Percentiles rank a stretch among this genome's conserved stretches.
Conservation (phyloP, 2,888 invertebrate genomes). For the Caprella mutica region DNA sequence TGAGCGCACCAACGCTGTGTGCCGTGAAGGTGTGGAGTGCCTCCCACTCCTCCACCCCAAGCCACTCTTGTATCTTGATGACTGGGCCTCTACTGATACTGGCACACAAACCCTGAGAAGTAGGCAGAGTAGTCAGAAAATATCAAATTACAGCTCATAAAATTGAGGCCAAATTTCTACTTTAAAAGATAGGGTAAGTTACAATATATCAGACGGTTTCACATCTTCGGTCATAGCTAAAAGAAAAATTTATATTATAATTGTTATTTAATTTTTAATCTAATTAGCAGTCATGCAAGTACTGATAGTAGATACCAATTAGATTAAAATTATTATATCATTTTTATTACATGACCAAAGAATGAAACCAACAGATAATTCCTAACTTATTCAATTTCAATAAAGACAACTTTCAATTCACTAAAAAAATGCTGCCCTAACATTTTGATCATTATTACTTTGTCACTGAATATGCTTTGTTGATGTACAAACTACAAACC, state of each 20-base stretch:
- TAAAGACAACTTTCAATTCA: too few relatives aligned
- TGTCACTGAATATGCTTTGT: neutral
- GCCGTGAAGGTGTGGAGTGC: constrained; percentile 32
- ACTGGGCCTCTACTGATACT: constrained; percentile 29
- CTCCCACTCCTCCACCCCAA: constrained; percentile 15
- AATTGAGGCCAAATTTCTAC: neutral
- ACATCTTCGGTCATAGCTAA: too few relatives aligned
- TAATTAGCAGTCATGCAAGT: too few relatives aligned
- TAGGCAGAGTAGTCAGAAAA: too few relatives aligned
- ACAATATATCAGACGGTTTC: neutral
- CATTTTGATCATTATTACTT: neutral
- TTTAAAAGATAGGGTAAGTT: neutral
- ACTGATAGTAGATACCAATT: too few relatives aligned
- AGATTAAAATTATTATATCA: too few relatives aligned
- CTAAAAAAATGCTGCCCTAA: too few relatives aligned
- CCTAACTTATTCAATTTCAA: too few relatives aligned
- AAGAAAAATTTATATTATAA: neutral
- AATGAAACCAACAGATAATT: too few relatives aligned
- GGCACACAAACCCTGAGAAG: constrained; percentile 26
- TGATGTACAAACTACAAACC: neutral
- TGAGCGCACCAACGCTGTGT: constrained; percentile 24
- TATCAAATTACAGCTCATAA: too few relatives aligned
- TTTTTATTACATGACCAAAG: too few relatives aligned
- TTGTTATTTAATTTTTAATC: too few relatives aligned
- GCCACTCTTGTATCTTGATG: constrained; percentile 23